Evolutionary conservation across 53 echinoderm and acorn worm species (phyloP).

Genomic region (Pentamera pediparva): DNA sequence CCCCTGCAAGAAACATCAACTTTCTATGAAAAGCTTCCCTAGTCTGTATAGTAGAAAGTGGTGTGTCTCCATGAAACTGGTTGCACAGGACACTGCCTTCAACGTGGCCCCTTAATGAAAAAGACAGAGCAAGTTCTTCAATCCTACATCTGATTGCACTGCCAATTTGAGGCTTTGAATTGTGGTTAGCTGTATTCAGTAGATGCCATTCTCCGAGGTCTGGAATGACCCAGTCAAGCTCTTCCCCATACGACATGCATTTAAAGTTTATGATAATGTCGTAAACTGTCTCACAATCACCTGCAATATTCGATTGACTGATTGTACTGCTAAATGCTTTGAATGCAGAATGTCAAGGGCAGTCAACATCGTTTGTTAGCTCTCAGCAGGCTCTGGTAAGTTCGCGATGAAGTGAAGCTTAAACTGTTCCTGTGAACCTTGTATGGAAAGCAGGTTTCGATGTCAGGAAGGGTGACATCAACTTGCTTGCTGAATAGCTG

Average conservation of each 20-base stretch:
- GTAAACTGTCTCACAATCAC: conserved; percentile 26
- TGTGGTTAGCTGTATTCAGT: conserved; percentile 52
- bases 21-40: conserved; percentile 5
- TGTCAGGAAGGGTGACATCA: background rate
- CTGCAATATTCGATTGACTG: conserved; percentile 5
- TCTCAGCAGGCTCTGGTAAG: conserved; percentile 29
- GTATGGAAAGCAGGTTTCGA: background rate
- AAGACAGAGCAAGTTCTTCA: conserved; percentile 1
- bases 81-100: background rate
- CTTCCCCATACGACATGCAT: conserved; percentile 2
- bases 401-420: conserved; percentile 11
- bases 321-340: conserved; percentile 15
- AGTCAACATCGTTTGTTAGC: conserved; percentile 18
- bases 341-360: conserved; percentile 12
- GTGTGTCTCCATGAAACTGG: conserved; percentile 13
- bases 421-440: conserved; percentile 15
- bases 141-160: conserved; percentile 26
- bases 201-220: conserved; percentile 70
- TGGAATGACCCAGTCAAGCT: conserved; percentile 51
- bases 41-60: conserved; percentile 12
- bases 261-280: conserved; percentile 20
- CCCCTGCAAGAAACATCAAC: background rate
- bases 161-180: too few species aligned
- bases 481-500: background rate
- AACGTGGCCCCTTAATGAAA: background rate